Base-by-base conservation (phyloP, 2,888 invertebrate genomes). In the Furcula furcula region DNA sequence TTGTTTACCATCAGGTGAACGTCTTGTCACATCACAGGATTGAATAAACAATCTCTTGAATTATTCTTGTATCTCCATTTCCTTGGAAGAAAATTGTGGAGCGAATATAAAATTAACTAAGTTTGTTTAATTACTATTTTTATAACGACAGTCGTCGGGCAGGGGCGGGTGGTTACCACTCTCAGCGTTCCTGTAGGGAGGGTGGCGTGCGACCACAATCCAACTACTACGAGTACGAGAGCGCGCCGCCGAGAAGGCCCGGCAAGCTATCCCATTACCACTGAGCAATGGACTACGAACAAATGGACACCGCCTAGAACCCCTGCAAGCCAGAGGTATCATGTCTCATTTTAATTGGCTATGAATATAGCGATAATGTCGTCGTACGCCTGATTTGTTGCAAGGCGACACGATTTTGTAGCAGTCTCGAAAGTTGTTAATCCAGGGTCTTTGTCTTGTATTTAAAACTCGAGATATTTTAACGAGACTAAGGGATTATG, bases 151-250 rank as follows among this genome's bases (percentile, higher is more conserved):
- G 88, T 67, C 85, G 86, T 46, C 83, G 85, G 40, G 77, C 61
- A 56, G 80, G 77, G 43, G 70, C 68, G 60, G 74, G 58, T 71
- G 85, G 79, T 59, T 91, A 90, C 80, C 91, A 91, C 75, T 91
- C 91, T 36, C 93, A 93, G 76, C 90, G 92, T 58, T 91, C 91
- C 61, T 88, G 91, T 65, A 90, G 90, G 44, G 86, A 85, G 36
- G 71, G 78, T 21, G 87, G 91, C 76, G 56, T 89, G 30, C 90
- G 95, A 10, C 95, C 95, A 3, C 92, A 93, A 43, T 95, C 95
- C 40, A 95, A 94, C 80, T 95, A 93, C 79, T 95, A 95, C 77
- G 95, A 96, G 76, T 95, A 95, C 76, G 95, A 95, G 75, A 94
- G 92, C 51, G 92, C 94, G 18, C 94, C 94, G 19, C 84, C 84